Evolutionary conservation across 2,888 invertebrate genomes (phyloP).

Genomic region (Brachylomia viminalis): DNA sequence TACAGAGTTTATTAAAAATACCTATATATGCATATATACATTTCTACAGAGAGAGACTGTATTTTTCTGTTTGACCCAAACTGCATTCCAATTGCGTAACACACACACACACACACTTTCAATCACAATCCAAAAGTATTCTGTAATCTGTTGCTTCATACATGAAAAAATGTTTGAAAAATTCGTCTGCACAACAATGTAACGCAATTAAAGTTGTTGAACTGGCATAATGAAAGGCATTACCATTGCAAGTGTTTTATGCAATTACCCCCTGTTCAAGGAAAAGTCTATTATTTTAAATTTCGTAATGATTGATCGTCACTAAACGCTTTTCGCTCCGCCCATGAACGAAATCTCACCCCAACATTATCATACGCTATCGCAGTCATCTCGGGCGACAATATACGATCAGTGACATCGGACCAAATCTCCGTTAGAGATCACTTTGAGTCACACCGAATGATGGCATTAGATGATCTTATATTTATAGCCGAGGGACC

Average conservation of each 20-base stretch:
- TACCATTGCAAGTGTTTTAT: too few species aligned
- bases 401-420: constrained; percentile 89
- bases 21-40: too few species aligned
- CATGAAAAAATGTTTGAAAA: too few species aligned
- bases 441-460: constrained; percentile 86
- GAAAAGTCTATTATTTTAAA: neutral
- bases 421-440: constrained; percentile 81
- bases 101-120: too few species aligned
- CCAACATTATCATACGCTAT: constrained; percentile 81
- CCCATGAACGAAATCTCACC: constrained; percentile 60
- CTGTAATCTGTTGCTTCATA: too few species aligned
- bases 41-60: neutral
- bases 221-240: too few species aligned
- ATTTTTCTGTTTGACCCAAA: neutral
- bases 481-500: constrained; percentile 72
- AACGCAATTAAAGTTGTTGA: too few species aligned
- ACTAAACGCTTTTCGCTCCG: constrained; percentile 67
- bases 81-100: too few species aligned
- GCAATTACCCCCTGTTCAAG: neutral
- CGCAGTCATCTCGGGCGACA: constrained; percentile 88
- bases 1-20: neutral
- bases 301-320: neutral
- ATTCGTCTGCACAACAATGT: too few species aligned
- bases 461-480: constrained; percentile 79
- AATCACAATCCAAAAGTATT: too few species aligned